Evolutionary conservation across 2,113 vertebrate genomes (phyloP).

Genomic region (Caloenas nicobarica): DNA sequence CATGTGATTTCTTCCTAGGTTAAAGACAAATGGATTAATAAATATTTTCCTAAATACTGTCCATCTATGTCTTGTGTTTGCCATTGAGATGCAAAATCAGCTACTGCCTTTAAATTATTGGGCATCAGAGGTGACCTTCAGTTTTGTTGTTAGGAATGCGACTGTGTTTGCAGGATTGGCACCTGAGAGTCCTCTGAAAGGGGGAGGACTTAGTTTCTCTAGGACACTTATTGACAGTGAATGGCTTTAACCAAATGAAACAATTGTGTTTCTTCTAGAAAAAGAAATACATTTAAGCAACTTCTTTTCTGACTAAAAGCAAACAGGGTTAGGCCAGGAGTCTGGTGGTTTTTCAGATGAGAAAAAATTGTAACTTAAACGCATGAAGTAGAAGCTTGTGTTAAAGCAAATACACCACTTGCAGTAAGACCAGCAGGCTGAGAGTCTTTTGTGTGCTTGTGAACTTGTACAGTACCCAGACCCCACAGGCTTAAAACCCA

Average conservation of each 20-base stretch:
- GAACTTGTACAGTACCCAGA: neutral
- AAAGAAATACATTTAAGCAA: neutral
- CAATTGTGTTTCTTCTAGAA: neutral
- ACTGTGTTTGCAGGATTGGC: neutral
- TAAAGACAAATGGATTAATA: neutral
- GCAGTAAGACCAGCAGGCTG: neutral
- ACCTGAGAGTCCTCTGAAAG: neutral
- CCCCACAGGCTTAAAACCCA: neutral
- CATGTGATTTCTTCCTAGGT: neutral
- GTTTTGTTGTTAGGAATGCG: slow-evolving; percentile 29
- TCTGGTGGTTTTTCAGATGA: neutral
- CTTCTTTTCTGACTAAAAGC: neutral
- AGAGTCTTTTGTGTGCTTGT: neutral
- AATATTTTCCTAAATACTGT: neutral
- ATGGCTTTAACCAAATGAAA: neutral
- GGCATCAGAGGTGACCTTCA: neutral
- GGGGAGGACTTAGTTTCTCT: neutral
- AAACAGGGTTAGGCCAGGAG: neutral
- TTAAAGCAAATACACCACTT: neutral
- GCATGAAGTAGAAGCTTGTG: neutral
- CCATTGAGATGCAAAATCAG: slow-evolving; percentile 3
- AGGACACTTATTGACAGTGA: neutral
- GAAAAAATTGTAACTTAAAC: neutral
- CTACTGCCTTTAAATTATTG: slow-evolving; percentile 4
- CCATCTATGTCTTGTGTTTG: neutral